phyloP scores from a whole-genome alignment of 2,888 invertebrate species.

The Achlya flavicornis region DNA sequence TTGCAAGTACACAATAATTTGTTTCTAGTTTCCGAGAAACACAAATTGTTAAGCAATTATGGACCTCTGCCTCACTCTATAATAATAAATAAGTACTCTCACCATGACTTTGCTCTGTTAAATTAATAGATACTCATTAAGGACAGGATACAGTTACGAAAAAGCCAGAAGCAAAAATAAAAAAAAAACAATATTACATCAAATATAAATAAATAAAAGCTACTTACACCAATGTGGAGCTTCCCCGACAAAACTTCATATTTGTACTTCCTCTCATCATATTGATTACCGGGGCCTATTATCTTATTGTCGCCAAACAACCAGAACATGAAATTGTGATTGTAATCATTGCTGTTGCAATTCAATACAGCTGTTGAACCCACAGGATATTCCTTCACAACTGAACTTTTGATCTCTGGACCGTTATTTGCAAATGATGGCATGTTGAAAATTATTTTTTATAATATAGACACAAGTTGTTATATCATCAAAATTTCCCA shows the following conservation, averaged over 20 bases:
- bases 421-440: conserved; percentile 39
- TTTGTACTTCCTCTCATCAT: conserved; percentile 85
- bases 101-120: too few species aligned
- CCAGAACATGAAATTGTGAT: conserved; percentile 88
- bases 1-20: too few species aligned
- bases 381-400: conserved; percentile 80
- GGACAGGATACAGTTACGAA: too few species aligned
- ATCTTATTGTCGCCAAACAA: conserved; percentile 82
- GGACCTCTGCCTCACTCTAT: too few species aligned
- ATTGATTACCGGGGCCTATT: conserved; percentile 85
- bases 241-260: conserved; percentile 88
- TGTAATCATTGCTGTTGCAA: conserved; percentile 86
- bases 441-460: conserved; percentile 39
- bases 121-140: too few species aligned
- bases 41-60: too few species aligned
- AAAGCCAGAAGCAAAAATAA: too few species aligned
- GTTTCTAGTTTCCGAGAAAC: too few species aligned
- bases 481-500: conserved; percentile 56
- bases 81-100: too few species aligned
- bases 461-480: conserved; percentile 35
- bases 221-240: conserved; percentile 86
- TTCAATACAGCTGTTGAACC: conserved; percentile 85
- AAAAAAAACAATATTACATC: too few species aligned
- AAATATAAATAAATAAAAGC: not conserved
- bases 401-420: conserved; percentile 55